These are phyloP conservation scores for Aspidiotus rigidus DNA, from an alignment of 2,888 invertebrate species.

Conservation along the genomic window DNA sequence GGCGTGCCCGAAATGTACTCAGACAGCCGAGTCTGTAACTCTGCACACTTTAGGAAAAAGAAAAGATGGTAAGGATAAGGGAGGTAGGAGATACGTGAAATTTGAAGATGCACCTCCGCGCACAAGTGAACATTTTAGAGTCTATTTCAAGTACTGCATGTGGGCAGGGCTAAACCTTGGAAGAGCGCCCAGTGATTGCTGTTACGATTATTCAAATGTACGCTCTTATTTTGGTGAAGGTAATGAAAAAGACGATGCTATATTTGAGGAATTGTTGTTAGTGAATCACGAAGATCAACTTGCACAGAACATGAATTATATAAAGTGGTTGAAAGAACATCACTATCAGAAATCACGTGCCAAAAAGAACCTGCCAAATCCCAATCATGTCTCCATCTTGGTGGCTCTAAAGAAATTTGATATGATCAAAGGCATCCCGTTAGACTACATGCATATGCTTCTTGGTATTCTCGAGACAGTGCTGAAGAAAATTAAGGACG, in stretches of 20 bases:
- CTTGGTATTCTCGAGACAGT: constrained; percentile 10
- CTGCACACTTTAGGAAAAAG: constrained; percentile 3
- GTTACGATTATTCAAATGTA: background rate
- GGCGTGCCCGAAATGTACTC: constrained; percentile 8
- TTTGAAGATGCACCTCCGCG: no score
- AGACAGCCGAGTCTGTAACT: no score
- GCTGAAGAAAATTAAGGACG: background rate
- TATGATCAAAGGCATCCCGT: constrained; percentile 10
- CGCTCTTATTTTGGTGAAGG: background rate
- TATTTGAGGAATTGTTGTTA: background rate
- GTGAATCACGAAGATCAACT: background rate
- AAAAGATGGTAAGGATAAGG: background rate
- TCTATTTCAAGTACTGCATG: no score
- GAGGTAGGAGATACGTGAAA: no score
- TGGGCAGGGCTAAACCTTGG: no score
- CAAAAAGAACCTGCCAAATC: background rate
- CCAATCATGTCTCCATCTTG: background rate
- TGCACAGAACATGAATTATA: background rate
- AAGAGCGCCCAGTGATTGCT: background rate
- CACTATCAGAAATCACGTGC: background rate
- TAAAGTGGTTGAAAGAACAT: background rate
- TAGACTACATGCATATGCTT: constrained; percentile 20
- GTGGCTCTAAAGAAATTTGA: constrained; percentile 5
- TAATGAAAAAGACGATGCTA: background rate
- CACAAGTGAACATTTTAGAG: no score